Conservation (phyloP, 1,140 invertebrate species). For the Drosophila repletoides region DNA sequence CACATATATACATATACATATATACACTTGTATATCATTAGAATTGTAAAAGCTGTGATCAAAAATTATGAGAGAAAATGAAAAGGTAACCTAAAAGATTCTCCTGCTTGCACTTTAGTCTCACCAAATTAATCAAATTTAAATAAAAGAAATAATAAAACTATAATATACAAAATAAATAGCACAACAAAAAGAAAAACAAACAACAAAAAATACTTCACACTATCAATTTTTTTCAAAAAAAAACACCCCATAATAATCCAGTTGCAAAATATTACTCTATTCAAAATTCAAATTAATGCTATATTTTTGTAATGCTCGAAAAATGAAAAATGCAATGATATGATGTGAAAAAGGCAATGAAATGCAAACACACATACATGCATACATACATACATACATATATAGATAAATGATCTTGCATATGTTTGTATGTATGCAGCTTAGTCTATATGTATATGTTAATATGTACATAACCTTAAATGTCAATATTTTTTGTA, state of each 20-base stretch:
- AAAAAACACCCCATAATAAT: conserved; percentile 11
- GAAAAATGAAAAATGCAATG: conserved; percentile 17
- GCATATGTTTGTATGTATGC: conserved; percentile 6
- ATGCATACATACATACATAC: conserved; percentile 11
- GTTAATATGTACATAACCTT: not conserved
- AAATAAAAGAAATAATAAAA: conserved; percentile 11
- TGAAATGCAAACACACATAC: conserved; percentile 25
- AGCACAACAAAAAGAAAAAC: conserved; percentile 3
- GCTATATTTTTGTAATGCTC: conserved; percentile 73
- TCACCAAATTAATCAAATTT: conserved; percentile 11
- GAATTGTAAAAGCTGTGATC: conserved; percentile 80
- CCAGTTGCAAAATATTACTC: conserved; percentile 7
- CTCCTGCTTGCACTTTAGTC: conserved; percentile 29
- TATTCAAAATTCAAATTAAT: conserved; percentile 31
- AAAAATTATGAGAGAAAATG: conserved; percentile 23
- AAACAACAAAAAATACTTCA: conserved; percentile 1
- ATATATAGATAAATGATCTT: conserved; percentile 8
- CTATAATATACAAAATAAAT: not conserved
- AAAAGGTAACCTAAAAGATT: conserved; percentile 17
- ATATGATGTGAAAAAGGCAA: not conserved
- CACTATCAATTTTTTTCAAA: no score
- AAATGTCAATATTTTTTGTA: conserved; percentile 48
- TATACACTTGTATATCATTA: conserved; percentile 64
- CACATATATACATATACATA: not conserved
- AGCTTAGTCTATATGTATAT: conserved; percentile 18